Conservation (phyloP, 2,797 vertebrate species). For the Semotilus atromaculatus region DNA sequence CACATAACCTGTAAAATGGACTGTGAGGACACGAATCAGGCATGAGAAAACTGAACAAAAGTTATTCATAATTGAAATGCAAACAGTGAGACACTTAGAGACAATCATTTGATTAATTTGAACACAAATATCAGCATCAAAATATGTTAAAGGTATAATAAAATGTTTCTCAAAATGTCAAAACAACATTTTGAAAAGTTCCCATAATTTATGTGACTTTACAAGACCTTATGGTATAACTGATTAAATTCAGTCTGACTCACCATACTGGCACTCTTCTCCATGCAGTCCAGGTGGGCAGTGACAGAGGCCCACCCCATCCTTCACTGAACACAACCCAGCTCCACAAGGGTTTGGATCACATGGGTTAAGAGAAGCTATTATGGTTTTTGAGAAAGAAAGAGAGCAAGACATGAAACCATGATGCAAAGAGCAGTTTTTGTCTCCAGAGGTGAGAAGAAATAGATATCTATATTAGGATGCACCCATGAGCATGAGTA, state of each 20-base stretch:
- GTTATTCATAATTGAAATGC: constrained; percentile 59
- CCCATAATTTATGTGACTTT: neutral
- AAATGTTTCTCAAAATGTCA: neutral
- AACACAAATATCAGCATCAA: constrained; percentile 23
- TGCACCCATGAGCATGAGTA: neutral
- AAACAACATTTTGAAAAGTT: neutral
- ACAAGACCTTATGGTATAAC: neutral
- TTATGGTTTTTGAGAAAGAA: neutral
- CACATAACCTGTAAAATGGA: constrained; percentile 61
- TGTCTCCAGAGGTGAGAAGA: neutral
- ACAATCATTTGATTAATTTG: constrained; percentile 29
- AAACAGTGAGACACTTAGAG: constrained; percentile 45
- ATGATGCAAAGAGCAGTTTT: neutral
- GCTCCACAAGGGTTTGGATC: constrained; percentile 72
- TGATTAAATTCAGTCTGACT: constrained; percentile 47
- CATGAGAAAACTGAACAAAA: constrained; percentile 57
- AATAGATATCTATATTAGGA: constrained; percentile 3
- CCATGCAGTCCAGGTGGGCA: constrained; percentile 63
- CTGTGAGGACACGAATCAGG: constrained; percentile 56
- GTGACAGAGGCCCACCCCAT: constrained; percentile 65
- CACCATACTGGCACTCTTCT: constrained; percentile 63
- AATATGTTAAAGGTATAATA: neutral
- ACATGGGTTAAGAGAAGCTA: constrained; percentile 70
- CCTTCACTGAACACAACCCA: constrained; percentile 70
- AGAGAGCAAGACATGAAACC: neutral